Conservation (phyloP, 53 echinoderm and acorn worm species). For the Echinarachnius parma region DNA sequence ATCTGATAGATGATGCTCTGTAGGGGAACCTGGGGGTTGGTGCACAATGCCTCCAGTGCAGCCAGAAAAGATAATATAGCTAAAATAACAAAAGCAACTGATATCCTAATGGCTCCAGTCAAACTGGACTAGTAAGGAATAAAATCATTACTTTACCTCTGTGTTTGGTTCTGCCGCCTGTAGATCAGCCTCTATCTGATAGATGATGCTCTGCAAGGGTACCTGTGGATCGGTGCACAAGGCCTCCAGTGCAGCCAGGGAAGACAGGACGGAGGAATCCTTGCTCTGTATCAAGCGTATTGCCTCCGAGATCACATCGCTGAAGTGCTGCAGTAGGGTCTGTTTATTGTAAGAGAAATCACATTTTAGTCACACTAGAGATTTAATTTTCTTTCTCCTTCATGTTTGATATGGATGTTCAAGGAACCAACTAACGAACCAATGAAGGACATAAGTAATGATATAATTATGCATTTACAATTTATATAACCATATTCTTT, state of each 20-base stretch:
- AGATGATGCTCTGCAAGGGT: conserved; percentile 49
- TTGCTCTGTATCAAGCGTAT: conserved; percentile 62
- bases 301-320: conserved; percentile 66
- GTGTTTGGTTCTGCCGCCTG: conserved; percentile 52
- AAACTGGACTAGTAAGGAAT: too few species aligned
- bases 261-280: conserved; percentile 53
- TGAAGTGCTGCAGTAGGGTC: conserved; percentile 73
- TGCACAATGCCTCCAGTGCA: conserved; percentile 57
- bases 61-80: conserved; percentile 35
- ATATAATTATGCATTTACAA: too few species aligned
- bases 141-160: too few species aligned
- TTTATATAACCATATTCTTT: too few species aligned
- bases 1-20: conserved; percentile 60
- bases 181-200: conserved; percentile 69
- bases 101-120: too few species aligned
- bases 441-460: too few species aligned
- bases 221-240: conserved; percentile 60
- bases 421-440: too few species aligned
- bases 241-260: conserved; percentile 51
- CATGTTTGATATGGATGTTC: too few species aligned
- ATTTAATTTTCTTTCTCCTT: too few species aligned
- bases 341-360: too few species aligned
- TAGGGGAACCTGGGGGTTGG: conserved; percentile 54
- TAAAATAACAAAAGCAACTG: too few species aligned
- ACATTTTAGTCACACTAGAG: too few species aligned